Conservation (phyloP, 2,888 invertebrate species). For the Cephus nigrinus region DNA sequence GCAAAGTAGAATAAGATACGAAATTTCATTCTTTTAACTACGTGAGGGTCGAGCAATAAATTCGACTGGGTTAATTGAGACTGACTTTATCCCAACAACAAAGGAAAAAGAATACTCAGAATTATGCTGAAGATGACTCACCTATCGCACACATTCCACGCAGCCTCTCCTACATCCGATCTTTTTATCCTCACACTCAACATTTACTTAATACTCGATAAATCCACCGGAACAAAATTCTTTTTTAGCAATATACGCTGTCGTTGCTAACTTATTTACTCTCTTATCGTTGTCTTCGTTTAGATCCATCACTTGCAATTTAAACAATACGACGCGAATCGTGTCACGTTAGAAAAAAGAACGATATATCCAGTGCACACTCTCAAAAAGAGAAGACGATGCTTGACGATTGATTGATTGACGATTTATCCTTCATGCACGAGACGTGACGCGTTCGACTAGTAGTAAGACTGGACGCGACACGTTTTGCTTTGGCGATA, state of each 20-base stretch:
- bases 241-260: neutral
- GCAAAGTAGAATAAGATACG: neutral
- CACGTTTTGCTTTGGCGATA: neutral
- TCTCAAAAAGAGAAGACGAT: neutral
- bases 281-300: neutral
- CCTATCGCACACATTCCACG: constrained; percentile 19
- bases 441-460: neutral
- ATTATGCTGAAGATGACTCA: constrained; percentile 18
- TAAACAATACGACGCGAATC: neutral
- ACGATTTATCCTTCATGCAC: neutral
- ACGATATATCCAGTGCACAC: neutral
- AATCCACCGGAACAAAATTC: neutral
- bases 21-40: neutral
- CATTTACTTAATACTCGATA: neutral
- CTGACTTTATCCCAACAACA: neutral
- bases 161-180: neutral
- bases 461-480: neutral
- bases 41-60: neutral
- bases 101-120: constrained; percentile 6
- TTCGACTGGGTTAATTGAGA: neutral
- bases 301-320: neutral
- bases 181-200: neutral
- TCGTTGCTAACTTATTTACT: neutral
- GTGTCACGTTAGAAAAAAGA: neutral
- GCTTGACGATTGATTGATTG: neutral